phyloP scores from a whole-genome alignment of 2,113 vertebrate species.

The Campylomormyrus tamandua region DNA sequence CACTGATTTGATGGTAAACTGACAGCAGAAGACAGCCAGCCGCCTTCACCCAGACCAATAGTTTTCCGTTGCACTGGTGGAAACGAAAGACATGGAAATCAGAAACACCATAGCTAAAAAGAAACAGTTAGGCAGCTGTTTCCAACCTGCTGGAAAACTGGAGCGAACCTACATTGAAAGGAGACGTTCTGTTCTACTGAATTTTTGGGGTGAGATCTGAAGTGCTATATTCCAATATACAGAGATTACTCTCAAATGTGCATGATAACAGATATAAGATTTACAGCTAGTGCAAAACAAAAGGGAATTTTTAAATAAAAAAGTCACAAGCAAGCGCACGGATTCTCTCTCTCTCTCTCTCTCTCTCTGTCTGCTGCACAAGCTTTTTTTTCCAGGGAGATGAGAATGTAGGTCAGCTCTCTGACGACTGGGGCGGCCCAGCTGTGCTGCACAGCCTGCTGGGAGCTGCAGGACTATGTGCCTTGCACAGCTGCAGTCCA shows the following conservation, averaged over 20 bases:
- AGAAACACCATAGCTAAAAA: conserved; percentile 1
- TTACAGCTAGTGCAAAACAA: background rate
- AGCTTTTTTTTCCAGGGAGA: conserved; percentile 35
- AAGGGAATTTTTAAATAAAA: background rate
- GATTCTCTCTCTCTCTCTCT: conserved; percentile 33
- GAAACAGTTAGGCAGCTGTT: conserved; percentile 1
- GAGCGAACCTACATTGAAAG: background rate
- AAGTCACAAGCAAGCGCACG: background rate
- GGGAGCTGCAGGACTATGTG: conserved; percentile 6
- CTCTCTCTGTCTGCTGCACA: conserved; percentile 48
- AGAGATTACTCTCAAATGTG: conserved; percentile 20
- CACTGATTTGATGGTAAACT: background rate
- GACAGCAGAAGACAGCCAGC: background rate
- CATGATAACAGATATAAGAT: conserved; percentile 20
- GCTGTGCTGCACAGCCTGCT: conserved; percentile 11
- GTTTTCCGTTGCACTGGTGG: background rate
- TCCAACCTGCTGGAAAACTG: conserved; percentile 11
- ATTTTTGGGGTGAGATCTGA: conserved; percentile 23
- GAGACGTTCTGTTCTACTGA: conserved; percentile 22
- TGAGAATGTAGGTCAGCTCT: conserved; percentile 52
- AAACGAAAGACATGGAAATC: background rate
- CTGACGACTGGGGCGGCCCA: conserved; percentile 37
- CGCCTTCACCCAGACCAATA: background rate
- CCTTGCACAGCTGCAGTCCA: background rate
- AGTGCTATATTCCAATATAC: conserved; percentile 22